These are phyloP conservation scores for Pseudonaja textilis DNA, from an alignment of 2,113 vertebrate species.

Conservation along the genomic window DNA sequence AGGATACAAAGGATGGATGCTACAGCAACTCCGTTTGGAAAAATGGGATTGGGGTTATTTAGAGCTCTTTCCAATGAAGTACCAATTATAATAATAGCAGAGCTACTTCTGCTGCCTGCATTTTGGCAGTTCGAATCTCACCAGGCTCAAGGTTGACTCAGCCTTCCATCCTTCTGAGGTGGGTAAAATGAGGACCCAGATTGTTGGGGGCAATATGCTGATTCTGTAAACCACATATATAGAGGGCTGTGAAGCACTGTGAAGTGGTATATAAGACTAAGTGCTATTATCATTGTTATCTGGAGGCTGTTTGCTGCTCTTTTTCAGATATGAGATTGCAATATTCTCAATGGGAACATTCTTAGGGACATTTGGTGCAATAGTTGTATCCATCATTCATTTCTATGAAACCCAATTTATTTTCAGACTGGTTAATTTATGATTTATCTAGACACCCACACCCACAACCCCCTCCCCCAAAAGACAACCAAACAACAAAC, in stretches of 20 bases:
- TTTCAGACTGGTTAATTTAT: slow-evolving; percentile 45
- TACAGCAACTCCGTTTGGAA: neutral
- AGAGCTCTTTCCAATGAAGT: neutral
- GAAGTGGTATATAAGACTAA: too few species aligned
- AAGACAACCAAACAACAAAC: neutral
- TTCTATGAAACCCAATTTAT: slow-evolving; percentile 20
- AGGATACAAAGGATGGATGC: neutral
- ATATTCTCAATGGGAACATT: neutral
- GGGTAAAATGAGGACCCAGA: too few species aligned
- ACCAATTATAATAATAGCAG: neutral
- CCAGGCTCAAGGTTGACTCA: too few species aligned
- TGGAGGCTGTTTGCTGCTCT: neutral
- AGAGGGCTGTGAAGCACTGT: too few species aligned
- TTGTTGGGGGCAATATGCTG: too few species aligned
- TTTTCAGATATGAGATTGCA: neutral
- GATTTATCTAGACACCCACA: slow-evolving; percentile 13
- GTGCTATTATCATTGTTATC: neutral
- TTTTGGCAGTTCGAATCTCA: too few species aligned
- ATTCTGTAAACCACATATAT: too few species aligned
- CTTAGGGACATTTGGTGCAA: neutral
- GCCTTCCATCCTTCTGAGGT: too few species aligned
- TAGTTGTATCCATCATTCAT: slow-evolving; percentile 12
- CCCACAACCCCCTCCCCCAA: neutral
- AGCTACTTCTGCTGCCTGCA: too few species aligned
- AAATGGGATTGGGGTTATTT: neutral